Conservation (phyloP, 2,888 invertebrate species). For the Lasioglossum vierecki region DNA sequence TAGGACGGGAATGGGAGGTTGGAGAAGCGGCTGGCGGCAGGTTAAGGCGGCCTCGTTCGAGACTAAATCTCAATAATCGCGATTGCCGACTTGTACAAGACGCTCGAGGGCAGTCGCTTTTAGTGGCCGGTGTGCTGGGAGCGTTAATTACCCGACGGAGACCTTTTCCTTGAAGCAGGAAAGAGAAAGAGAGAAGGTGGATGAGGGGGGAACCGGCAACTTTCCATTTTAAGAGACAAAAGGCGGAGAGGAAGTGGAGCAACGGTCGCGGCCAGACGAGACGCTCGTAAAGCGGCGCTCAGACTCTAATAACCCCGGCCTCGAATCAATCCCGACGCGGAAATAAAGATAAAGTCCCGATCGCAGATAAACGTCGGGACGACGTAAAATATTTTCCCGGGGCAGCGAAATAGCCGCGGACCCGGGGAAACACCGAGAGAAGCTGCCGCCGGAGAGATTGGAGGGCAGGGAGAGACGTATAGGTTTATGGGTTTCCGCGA, state of each 20-base stretch:
- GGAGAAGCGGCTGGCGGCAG: background rate
- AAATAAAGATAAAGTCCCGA: constrained; percentile 63
- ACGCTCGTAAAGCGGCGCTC: constrained; percentile 50
- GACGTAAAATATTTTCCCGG: constrained; percentile 56
- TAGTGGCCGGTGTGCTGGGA: background rate
- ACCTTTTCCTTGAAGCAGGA: background rate
- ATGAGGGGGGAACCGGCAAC: background rate
- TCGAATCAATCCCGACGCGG: constrained; percentile 58
- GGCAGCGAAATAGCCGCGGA: constrained; percentile 43
- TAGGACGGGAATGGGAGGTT: background rate
- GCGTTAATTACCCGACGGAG: constrained; percentile 1
- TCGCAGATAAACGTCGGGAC: constrained; percentile 61
- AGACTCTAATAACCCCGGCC: constrained; percentile 53
- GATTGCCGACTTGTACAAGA: background rate
- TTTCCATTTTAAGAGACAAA: constrained; percentile 7
- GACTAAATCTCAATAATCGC: background rate
- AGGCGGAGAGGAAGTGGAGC: constrained; percentile 1
- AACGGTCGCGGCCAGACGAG: constrained; percentile 20
- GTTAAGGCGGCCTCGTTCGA: background rate
- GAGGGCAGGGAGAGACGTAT: constrained; percentile 72
- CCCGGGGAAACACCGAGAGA: constrained; percentile 12
- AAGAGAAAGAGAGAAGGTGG: background rate
- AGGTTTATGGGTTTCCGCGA: constrained; percentile 82
- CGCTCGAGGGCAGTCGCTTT: background rate
- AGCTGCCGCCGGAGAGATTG: constrained; percentile 70